Evolutionary conservation across 2,797 vertebrate genomes (phyloP).

Genomic region (Chrosomus eos): DNA sequence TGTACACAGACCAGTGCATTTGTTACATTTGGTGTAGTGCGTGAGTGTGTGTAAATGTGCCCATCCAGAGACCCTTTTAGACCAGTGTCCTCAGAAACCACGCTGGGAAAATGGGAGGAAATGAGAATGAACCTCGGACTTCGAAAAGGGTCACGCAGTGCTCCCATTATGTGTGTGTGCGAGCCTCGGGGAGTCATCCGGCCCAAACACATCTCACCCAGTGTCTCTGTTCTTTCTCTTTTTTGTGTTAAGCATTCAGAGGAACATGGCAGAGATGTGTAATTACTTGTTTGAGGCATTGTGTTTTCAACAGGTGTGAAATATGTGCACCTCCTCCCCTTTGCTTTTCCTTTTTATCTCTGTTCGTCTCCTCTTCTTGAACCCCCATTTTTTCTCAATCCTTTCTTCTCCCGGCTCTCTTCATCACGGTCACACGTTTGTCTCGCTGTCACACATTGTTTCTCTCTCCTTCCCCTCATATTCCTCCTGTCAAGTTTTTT

Average conservation of each 20-base stretch:
- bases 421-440: constrained; percentile 29
- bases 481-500: constrained; percentile 43
- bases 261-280: constrained; percentile 72
- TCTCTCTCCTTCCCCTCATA: constrained; percentile 19
- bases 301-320: constrained; percentile 78
- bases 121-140: constrained; percentile 74
- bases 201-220: constrained; percentile 57
- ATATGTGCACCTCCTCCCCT: constrained; percentile 60
- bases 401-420: constrained; percentile 20
- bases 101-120: constrained; percentile 80
- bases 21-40: constrained; percentile 18
- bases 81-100: constrained; percentile 71
- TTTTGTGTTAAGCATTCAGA: constrained; percentile 64
- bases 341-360: constrained; percentile 33
- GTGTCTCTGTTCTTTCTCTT: constrained; percentile 42
- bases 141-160: constrained; percentile 54
- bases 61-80: constrained; percentile 67
- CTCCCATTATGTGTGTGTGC: constrained; percentile 48
- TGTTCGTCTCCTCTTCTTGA: constrained; percentile 29
- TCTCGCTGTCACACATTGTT: constrained; percentile 48
- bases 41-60: background rate
- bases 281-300: constrained; percentile 72
- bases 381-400: constrained; percentile 29
- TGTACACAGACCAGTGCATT: constrained; percentile 27
- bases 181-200: constrained; percentile 56